Base-by-base conservation (phyloP, 2,888 invertebrate genomes). In the Acheta domesticus region DNA sequence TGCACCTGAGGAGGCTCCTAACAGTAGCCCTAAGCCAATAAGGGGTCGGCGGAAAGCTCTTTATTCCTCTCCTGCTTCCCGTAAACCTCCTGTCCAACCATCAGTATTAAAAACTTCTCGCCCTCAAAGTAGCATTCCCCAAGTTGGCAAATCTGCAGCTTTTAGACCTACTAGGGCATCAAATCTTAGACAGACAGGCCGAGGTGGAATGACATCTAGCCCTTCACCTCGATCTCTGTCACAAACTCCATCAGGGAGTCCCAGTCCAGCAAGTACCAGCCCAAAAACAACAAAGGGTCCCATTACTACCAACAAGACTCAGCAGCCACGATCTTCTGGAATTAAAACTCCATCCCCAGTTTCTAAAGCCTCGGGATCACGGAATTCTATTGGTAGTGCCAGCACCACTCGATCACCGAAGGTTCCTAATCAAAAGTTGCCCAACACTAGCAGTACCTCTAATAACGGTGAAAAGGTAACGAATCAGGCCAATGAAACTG, bases 31-130 rank as follows among this genome's bases (percentile, higher is more conserved):
- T 0, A 93, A 92, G 84, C 88, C 87, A 0, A 88, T 92, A 49
- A 87, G 93, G 80, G 93, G 93, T 0, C 87, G 92, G 77, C 89
- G 93, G 84, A 93, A 92, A 86, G 91, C 92, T 0, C 87, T 92
- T 74, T 94, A 94, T 85, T 86, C 86, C 87, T 91, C 20, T 90
- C 91, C 16, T 90, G 91, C 14, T 90, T 91, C 84, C 86, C 89
- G 83, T 85, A 88, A 79, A 85, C 16, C n/a, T 14, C 85, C 85
- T 1, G 83, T 86, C 0, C 81, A 86, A 12, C 86, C 86, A 78
- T 86, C 85, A 19, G 85, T 83, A 80, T 83, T 19, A 79, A 82
- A 75, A 79, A 79, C 78, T 78, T 74, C 79, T 3, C 82, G 82
- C 50, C 79, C 78, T 11, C 79, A 80, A 74, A 83, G 83, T 78